A percentile compares a stretch with the other conserved stretches of the same genome.
phyloP scores from a whole-genome alignment of 2,797 vertebrate species.

The Oryzias sinensis region DNA sequence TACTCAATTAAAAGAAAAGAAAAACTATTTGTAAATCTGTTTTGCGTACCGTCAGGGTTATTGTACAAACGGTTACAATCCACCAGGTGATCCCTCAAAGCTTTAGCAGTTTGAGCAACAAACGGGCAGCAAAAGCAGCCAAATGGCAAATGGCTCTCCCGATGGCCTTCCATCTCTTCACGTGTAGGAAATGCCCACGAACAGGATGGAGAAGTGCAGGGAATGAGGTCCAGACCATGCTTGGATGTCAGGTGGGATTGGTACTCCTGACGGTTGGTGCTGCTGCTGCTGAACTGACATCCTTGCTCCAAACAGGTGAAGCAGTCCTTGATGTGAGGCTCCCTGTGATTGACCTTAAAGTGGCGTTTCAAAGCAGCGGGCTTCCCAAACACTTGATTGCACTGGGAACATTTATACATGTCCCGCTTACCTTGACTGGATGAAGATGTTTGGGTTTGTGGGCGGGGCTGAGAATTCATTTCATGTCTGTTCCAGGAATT shows the following conservation, averaged over 20 bases:
- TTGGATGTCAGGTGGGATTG: constrained; percentile 69
- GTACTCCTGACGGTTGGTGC: constrained; percentile 65
- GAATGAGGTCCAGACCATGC: constrained; percentile 68
- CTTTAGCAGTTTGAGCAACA: constrained; percentile 73
- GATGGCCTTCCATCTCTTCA: constrained; percentile 79
- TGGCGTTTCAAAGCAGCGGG: constrained; percentile 78
- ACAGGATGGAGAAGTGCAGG: constrained; percentile 76
- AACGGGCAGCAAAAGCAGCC: constrained; percentile 81
- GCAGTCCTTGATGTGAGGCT: background rate
- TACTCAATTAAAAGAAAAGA: background rate
- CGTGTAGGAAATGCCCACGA: constrained; percentile 71
- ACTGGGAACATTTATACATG: constrained; percentile 73
- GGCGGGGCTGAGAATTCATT: constrained; percentile 74
- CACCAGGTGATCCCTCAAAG: constrained; percentile 75
- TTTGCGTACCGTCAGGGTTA: constrained; percentile 28
- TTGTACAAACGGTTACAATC: constrained; percentile 44
- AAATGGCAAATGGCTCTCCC: constrained; percentile 78
- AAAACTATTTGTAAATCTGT: background rate
- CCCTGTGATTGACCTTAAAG: constrained; percentile 72
- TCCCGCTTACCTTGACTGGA: background rate
- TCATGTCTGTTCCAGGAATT: constrained; percentile 69
- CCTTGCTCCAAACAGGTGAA: constrained; percentile 70
- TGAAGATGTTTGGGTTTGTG: background rate
- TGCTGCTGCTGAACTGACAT: constrained; percentile 70
- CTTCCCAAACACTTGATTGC: constrained; percentile 65